Conservation (phyloP, 2,113 vertebrate species). For the Alethe castanea region DNA sequence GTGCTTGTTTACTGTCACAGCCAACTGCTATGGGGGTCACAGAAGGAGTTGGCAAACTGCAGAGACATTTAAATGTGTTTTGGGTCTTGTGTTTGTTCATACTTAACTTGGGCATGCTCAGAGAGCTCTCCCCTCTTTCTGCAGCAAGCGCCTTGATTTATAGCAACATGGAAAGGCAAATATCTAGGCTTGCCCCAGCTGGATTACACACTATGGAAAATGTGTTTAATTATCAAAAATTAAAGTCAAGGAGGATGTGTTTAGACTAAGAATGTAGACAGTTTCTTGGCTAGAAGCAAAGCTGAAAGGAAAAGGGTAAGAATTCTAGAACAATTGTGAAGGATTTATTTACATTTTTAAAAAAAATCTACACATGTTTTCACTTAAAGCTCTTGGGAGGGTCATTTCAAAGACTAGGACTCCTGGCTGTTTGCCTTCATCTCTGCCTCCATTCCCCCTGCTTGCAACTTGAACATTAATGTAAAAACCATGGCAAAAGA, state of each 20-base stretch:
- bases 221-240: constrained; percentile 73
- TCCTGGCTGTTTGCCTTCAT: constrained; percentile 13
- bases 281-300: constrained; percentile 38
- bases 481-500: neutral
- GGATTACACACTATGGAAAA: constrained; percentile 48
- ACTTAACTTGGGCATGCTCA: neutral
- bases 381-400: constrained; percentile 44
- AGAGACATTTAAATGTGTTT: neutral
- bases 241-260: constrained; percentile 58
- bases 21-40: neutral
- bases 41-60: neutral
- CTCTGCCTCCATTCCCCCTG: constrained; percentile 9
- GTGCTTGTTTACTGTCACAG: neutral
- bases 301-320: constrained; percentile 19
- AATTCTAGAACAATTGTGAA: neutral
- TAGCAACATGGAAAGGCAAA: constrained; percentile 59
- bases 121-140: constrained; percentile 40
- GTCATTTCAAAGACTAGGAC: constrained; percentile 49
- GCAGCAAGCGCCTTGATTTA: constrained; percentile 11
- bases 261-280: constrained; percentile 66
- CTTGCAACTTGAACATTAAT: constrained; percentile 19
- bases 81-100: neutral
- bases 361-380: constrained; percentile 62
- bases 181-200: constrained; percentile 47
- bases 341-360: constrained; percentile 41